These are phyloP conservation scores for Ahaetulla prasina DNA, from an alignment of 2,113 vertebrate genomes.

Conservation along the genomic window DNA sequence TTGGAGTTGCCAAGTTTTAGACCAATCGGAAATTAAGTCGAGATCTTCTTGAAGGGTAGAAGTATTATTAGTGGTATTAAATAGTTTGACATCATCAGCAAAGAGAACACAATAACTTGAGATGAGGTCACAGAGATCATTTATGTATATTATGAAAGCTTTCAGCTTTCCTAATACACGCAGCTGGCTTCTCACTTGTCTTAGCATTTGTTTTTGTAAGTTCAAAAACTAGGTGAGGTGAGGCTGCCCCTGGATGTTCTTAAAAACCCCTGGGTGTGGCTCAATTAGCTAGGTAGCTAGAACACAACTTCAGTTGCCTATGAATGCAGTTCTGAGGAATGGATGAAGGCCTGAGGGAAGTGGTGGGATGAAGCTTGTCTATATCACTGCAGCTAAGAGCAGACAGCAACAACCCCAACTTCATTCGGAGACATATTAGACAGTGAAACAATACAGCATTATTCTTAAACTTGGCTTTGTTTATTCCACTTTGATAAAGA, in stretches of 20 bases:
- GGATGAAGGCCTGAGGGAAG: neutral
- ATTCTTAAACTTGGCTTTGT: constrained; percentile 15
- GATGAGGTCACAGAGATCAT: no score
- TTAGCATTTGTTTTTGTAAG: neutral
- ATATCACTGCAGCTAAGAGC: neutral
- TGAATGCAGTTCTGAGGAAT: neutral
- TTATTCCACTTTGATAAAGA: neutral
- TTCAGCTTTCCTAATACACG: neutral
- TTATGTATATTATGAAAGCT: no score
- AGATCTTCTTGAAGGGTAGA: no score
- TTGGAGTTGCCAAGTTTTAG: no score
- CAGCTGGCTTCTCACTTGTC: neutral
- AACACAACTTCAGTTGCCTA: neutral
- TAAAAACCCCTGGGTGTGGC: neutral
- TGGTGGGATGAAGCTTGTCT: neutral
- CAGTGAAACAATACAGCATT: constrained; percentile 36
- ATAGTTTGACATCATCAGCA: no score
- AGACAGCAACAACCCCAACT: neutral
- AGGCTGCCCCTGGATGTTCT: neutral
- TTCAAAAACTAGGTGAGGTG: neutral
- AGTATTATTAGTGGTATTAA: no score
- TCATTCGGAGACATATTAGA: neutral
- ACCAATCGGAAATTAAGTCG: no score
- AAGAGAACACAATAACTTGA: no score
- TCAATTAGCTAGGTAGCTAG: neutral